Evolutionary conservation across 1,140 invertebrate genomes (phyloP), one percentile per base, ranked within the genome.

Genomic region (Meteorus sp.): DNA sequence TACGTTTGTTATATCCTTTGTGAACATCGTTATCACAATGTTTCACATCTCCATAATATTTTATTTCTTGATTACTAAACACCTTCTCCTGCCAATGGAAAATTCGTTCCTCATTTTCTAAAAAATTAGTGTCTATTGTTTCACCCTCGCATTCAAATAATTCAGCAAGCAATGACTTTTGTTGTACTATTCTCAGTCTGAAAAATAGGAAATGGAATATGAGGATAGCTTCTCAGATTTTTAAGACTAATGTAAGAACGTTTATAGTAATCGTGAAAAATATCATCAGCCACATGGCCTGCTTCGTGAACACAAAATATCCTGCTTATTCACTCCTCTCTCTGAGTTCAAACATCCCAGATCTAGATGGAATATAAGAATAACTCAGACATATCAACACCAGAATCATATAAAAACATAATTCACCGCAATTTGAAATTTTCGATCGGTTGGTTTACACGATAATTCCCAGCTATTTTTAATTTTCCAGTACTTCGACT

Each of bases 341-440:
- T n/a, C n/a, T n/a, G n/a, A n/a, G n/a, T n/a, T n/a, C n/a, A n/a
- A n/a, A n/a, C n/a, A n/a, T n/a, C n/a, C n/a, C n/a, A n/a, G n/a
- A n/a, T n/a, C n/a, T n/a, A n/a, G n/a, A n/a, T n/a, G n/a, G n/a
- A n/a, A n/a, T n/a, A n/a, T n/a, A n/a, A n/a, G n/a, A n/a, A n/a
- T n/a, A n/a, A n/a, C n/a, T n/a, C n/a, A n/a, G n/a, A n/a, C n/a
- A n/a, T n/a, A n/a, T n/a, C n/a, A n/a, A n/a, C n/a, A n/a, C n/a
- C n/a, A n/a, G n/a, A n/a, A n/a, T n/a, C n/a, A n/a, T n/a, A n/a
- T n/a, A n/a, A n/a, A n/a, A n/a, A n/a, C n/a, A n/a, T n/a, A n/a
- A n/a, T n/a, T 55, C 67, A 81, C 79, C 75, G 78, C 59, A 84
- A 56, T 64, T 77, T 77, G 3, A 84, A 77, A 53, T 83, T 80